These are phyloP conservation scores for Megatriorchis doriae DNA, from an alignment of 2,113 vertebrate genomes.

Conservation along the genomic window DNA sequence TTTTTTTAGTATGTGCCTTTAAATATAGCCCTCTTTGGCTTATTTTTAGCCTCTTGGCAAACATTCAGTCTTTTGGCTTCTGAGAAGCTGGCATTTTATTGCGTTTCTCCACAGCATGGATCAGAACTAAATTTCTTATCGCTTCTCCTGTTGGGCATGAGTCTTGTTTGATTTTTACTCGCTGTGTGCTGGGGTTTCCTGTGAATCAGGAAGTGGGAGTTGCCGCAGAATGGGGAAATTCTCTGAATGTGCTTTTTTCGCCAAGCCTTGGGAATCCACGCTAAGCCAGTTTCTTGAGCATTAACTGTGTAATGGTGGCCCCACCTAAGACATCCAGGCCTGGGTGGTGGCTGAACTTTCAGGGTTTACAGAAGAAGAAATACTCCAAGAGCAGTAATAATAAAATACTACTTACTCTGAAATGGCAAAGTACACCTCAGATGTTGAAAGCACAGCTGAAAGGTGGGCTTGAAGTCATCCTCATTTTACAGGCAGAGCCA, in stretches of 20 bases:
- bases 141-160: not conserved
- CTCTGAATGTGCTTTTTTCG: not conserved
- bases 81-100: not conserved
- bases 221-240: not conserved
- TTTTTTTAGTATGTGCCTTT: not conserved
- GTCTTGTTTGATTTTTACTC: not conserved
- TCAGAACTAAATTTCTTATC: conserved; percentile 43
- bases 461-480: not conserved
- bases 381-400: not conserved
- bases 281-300: not conserved
- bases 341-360: not conserved
- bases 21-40: not conserved
- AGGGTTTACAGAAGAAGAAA: not conserved
- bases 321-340: not conserved
- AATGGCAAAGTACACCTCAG: rapidly evolving
- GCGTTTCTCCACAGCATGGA: not conserved
- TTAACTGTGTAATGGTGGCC: not conserved
- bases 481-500: not conserved
- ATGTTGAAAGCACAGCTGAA: not conserved
- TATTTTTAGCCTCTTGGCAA: conserved; percentile 51
- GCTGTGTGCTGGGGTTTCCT: not conserved
- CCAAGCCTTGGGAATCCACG: not conserved
- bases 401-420: not conserved
- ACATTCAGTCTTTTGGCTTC: not conserved
- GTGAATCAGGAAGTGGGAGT: conserved; percentile 32